Base-by-base conservation (phyloP, 2,797 vertebrate species). In the Gadopsis marmoratus region DNA sequence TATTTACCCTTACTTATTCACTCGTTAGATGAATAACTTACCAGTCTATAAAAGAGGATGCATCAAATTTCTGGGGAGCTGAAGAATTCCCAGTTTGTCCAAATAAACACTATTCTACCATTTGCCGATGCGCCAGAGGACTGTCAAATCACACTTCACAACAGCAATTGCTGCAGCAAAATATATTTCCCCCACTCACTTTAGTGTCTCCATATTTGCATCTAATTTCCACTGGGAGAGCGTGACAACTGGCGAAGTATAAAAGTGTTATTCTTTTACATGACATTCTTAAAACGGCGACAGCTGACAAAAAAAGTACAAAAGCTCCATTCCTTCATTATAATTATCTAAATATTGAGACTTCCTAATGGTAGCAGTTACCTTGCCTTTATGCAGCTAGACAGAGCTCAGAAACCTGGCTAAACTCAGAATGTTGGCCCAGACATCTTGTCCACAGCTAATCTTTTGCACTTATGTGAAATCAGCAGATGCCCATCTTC, bases 141-240 rank as follows among this genome's bases (percentile, higher is more conserved):
- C 66, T 79, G 59, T 63, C 72, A 78, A 78, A 74, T 73, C 31
- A 63, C 17, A 48, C 45, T 60, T 68, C 48, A 61, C 33, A 71
- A 51, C 59, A 76, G 71, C 51, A 84, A 62, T 65, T 69, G 37
- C 69, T 71, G 43, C 74, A 55, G 75, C 29, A 53, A 62, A 81
- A 76, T 69, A 56, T 65, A 66, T 31, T 79, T 41, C 73, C 54
- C 72, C 58, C 48, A 64, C 82, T 82, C 63, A 81, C 14, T 83
- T 61, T 59, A 76, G 17, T 68, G 55, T 84, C 51, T 77, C 54
- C 37, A 78, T 69, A 82, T 85, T 86, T 84, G 58, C 51, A 80
- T 91, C 43, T 75, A 65, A 85, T 86, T 89, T 88, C 81, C 79
- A 81, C 70, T 33, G 43, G 55, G 78, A 83, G 45, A 48, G 50